Evolutionary conservation across 2,797 vertebrate genomes (phyloP).

Genomic region (Coracias cyanogaster): DNA sequence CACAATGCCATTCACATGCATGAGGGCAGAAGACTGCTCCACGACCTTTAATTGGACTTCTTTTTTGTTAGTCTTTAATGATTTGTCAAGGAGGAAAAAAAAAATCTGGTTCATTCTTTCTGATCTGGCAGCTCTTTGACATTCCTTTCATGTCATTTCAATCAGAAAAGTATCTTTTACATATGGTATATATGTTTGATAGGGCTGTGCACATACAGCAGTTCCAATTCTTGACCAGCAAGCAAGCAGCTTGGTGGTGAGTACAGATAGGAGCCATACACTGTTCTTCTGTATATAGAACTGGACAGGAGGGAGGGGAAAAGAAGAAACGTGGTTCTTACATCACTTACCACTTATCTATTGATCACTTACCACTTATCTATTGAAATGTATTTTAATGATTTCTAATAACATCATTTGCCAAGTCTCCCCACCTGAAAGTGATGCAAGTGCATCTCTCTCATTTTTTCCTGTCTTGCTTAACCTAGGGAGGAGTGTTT

Average conservation of each 20-base stretch:
- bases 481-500: background rate
- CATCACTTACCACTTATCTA: too few relatives aligned
- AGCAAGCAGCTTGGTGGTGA: background rate
- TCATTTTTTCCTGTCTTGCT: background rate
- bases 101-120: background rate
- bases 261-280: background rate
- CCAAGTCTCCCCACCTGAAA: background rate
- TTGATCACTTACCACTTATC: too few relatives aligned
- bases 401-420: slow-evolving; percentile 39
- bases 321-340: background rate
- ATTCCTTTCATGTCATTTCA: background rate
- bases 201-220: background rate
- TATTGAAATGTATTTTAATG: slow-evolving; percentile 39
- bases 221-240: background rate
- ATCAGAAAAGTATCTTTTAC: background rate
- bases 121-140: slow-evolving; percentile 1
- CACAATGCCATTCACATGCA: slow-evolving; percentile 15
- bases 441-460: background rate
- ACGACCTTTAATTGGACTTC: slow-evolving; percentile 29
- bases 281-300: background rate
- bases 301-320: background rate
- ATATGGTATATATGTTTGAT: background rate
- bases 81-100: background rate
- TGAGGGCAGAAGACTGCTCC: background rate
- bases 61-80: background rate